Evolutionary conservation across 2,797 vertebrate species (phyloP).

Genomic region (Neopelma chrysocephalum): DNA sequence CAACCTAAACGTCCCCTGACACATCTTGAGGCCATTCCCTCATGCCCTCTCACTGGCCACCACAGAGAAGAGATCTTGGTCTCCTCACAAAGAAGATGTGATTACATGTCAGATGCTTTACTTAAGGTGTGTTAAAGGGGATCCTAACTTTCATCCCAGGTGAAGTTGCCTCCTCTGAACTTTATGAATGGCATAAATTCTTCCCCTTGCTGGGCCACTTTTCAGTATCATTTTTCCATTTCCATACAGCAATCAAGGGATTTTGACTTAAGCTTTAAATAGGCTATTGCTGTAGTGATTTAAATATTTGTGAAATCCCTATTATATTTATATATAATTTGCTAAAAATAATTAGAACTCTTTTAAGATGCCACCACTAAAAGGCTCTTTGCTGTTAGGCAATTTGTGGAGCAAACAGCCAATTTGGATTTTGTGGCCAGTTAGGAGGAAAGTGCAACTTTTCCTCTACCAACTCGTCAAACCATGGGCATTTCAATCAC

Average conservation of each 20-base stretch:
- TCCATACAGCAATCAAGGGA: neutral
- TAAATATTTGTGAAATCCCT: neutral
- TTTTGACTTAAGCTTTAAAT: neutral
- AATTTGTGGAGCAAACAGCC: neutral
- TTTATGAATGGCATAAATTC: neutral
- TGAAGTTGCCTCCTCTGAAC: neutral
- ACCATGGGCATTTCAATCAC: neutral
- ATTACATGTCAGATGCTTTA: neutral
- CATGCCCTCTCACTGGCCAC: neutral
- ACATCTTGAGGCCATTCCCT: neutral
- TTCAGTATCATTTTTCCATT: neutral
- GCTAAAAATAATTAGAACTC: neutral
- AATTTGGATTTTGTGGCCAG: neutral
- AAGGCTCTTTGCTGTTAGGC: neutral
- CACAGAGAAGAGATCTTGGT: neutral
- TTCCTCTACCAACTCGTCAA: neutral
- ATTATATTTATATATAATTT: neutral
- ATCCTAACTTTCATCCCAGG: constrained; percentile 18
- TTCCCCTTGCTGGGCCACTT: neutral
- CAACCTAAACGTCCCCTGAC: neutral
- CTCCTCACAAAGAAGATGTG: neutral
- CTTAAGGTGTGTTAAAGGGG: neutral
- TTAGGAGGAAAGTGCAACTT: neutral
- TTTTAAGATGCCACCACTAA: neutral
- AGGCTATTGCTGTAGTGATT: neutral